These are phyloP conservation scores for Strigamia transsilvanica DNA, from an alignment of 2,888 invertebrate species.

Conservation along the genomic window DNA sequence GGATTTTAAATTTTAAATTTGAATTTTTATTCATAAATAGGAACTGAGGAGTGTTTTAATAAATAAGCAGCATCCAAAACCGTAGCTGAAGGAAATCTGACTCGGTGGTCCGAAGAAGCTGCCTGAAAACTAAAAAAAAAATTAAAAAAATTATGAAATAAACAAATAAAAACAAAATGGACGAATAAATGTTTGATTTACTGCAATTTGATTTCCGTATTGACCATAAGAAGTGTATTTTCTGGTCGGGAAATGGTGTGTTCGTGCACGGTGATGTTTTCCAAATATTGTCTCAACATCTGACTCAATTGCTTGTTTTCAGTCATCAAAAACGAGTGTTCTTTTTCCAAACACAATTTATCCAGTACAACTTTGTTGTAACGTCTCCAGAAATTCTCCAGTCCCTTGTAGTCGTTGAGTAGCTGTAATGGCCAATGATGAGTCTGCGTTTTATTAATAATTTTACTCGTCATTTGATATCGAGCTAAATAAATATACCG, in stretches of 20 bases:
- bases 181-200: not conserved
- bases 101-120: not conserved
- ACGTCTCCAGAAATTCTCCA: slow-evolving; percentile 77
- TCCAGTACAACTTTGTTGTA: slow-evolving; percentile 70
- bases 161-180: not conserved
- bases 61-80: not conserved
- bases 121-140: not conserved
- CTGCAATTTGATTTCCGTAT: not conserved
- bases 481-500: not conserved
- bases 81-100: not conserved
- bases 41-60: not conserved
- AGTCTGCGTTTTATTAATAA: not conserved
- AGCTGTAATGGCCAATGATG: not conserved
- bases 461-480: too few species aligned
- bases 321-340: slow-evolving; percentile 64
- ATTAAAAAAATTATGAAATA: not conserved
- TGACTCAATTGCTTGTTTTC: slow-evolving; percentile 71
- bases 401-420: slow-evolving; percentile 54
- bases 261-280: slow-evolving; percentile 29
- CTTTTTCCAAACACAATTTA: slow-evolving; percentile 67
- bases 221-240: slow-evolving; percentile 3
- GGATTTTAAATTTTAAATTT: too few species aligned
- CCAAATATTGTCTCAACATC: not conserved
- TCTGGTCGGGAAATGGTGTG: not conserved
- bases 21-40: not conserved